A percentile compares a stretch with the other conserved stretches of the same genome.
Evolutionary conservation across 2,888 invertebrate genomes (phyloP).

Genomic region (Tubiluchus corallicola): DNA sequence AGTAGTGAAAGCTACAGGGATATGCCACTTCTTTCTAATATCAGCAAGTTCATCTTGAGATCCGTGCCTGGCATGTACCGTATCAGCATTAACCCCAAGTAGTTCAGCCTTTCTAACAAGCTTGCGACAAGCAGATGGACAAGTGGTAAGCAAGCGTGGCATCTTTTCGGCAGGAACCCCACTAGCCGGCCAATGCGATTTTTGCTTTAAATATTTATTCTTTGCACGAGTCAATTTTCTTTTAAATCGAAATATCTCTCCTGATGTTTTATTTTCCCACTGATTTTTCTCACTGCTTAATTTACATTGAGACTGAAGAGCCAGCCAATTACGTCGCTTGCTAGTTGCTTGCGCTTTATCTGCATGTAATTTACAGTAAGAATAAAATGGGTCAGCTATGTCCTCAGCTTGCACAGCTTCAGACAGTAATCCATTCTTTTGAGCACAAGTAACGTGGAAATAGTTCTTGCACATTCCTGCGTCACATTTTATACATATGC

Average conservation of each 20-base stretch:
- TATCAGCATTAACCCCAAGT: slow-evolving; percentile 67
- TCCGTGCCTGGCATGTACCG: slow-evolving; percentile 60
- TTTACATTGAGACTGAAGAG: slow-evolving; percentile 59
- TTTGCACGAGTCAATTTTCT: slow-evolving; percentile 45
- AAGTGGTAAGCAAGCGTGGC: slow-evolving; percentile 70
- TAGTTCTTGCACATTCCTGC: slow-evolving; percentile 93
- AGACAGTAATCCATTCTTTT: slow-evolving; percentile 41
- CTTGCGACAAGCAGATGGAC: slow-evolving; percentile 53
- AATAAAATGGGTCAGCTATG: slow-evolving; percentile 82
- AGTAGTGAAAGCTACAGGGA: slow-evolving; percentile 77
- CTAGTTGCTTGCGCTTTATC: slow-evolving; percentile 60
- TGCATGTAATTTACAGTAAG: slow-evolving; percentile 84
- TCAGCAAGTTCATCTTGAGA: slow-evolving; percentile 50
- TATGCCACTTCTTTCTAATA: slow-evolving; percentile 78
- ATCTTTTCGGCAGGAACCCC: slow-evolving; percentile 83
- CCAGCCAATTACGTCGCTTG: slow-evolving; percentile 63
- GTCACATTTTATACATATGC: slow-evolving; percentile 91
- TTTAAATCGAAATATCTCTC: slow-evolving; percentile 26
- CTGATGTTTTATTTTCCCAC: too few relatives aligned
- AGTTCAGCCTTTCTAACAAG: slow-evolving; percentile 66
- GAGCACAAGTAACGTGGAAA: slow-evolving; percentile 80
- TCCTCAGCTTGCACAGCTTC: slow-evolving; percentile 46
- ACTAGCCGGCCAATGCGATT: slow-evolving; percentile 38
- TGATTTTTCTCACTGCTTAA: slow-evolving; percentile 32
- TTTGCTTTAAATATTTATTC: slow-evolving; percentile 56